phyloP scores from a whole-genome alignment of 2,113 vertebrate genomes.

The Heterochromis multidens region DNA sequence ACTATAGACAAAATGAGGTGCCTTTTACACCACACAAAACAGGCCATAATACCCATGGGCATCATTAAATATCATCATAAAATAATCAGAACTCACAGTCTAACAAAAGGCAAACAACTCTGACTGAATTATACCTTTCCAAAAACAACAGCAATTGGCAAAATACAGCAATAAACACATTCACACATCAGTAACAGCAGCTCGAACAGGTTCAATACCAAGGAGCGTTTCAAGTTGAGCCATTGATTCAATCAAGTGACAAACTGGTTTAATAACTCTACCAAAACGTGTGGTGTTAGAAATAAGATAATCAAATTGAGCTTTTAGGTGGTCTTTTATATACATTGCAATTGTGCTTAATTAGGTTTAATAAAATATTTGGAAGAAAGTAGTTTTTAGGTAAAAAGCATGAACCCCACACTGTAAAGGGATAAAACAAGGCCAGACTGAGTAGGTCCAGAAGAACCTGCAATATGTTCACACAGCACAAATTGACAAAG shows the following conservation, averaged over 20 bases:
- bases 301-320: too few species aligned
- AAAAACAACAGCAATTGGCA: neutral
- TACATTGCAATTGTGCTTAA: too few species aligned
- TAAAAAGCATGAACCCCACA: too few species aligned
- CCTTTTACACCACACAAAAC: too few species aligned
- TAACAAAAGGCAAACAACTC: neutral
- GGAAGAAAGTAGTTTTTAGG: too few species aligned
- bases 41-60: neutral
- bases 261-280: neutral
- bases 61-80: accelerated
- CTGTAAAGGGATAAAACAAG: too few species aligned
- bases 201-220: neutral
- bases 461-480: too few species aligned
- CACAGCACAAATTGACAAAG: too few species aligned
- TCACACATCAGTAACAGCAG: accelerated
- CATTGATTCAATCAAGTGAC: neutral
- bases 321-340: too few species aligned
- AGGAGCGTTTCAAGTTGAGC: accelerated
- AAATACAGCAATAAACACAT: neutral
- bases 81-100: accelerated
- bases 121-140: accelerated
- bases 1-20: too few species aligned
- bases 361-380: too few species aligned
- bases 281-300: neutral
- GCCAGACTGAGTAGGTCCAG: too few species aligned